Conservation (phyloP, 1,140 invertebrate genomes). For the Coenobita brevimanus region DNA sequence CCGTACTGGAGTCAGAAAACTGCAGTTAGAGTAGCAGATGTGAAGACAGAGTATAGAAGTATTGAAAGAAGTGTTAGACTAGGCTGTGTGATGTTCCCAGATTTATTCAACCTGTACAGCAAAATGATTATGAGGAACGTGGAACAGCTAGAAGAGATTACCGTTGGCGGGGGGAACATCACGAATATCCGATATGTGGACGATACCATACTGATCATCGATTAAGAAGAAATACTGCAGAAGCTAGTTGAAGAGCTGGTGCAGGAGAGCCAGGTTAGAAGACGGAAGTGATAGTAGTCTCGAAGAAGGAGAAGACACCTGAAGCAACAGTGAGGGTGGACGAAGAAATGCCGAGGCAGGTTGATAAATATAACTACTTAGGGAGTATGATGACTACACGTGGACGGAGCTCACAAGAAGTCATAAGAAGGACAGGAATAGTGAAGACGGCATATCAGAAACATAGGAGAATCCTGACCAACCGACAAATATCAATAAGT, state of each 20-base stretch:
- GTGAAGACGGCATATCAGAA: no score
- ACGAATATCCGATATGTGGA: neutral
- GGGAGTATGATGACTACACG: neutral
- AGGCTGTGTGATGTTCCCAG: neutral
- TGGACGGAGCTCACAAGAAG: neutral
- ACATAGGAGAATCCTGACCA: no score
- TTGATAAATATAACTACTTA: neutral
- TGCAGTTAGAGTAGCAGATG: neutral
- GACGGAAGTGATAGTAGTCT: neutral
- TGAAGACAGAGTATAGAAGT: neutral
- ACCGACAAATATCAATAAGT: no score
- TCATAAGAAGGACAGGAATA: neutral
- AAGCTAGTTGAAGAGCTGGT: neutral
- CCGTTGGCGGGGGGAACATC: neutral
- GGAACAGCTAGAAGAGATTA: neutral
- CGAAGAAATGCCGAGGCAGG: neutral
- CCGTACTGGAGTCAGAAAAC: neutral
- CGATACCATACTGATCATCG: neutral
- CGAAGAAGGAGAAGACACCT: no score
- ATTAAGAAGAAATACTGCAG: neutral
- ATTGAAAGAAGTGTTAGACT: neutral
- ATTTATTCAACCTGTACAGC: neutral
- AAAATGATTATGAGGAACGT: neutral
- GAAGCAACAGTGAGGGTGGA: neutral
- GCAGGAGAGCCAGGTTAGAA: neutral